Percentiles rank a stretch among this genome's conserved stretches.
Conservation (phyloP, 2,113 vertebrate genomes). For the Geococcyx californianus region DNA sequence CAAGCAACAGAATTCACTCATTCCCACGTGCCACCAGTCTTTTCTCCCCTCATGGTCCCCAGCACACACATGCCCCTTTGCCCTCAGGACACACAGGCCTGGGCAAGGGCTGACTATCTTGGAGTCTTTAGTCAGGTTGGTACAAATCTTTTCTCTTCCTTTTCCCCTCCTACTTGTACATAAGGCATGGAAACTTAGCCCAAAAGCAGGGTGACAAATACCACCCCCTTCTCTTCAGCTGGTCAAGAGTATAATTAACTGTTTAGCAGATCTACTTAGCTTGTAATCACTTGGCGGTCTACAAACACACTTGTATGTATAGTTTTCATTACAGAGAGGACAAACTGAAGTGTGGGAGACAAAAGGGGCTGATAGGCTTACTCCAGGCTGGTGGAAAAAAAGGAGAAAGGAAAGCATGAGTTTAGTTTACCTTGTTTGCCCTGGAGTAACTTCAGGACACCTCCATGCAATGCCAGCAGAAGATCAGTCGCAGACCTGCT, state of each 20-base stretch:
- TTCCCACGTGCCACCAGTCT: not conserved
- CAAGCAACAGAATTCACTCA: constrained; percentile 30
- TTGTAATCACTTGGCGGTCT: not conserved
- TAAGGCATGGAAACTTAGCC: not conserved
- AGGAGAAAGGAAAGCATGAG: not conserved
- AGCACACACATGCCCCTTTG: not conserved
- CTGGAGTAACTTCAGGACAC: not conserved
- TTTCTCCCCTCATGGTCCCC: not conserved
- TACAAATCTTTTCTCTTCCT: not conserved
- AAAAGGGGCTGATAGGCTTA: not conserved
- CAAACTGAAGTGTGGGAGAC: not conserved
- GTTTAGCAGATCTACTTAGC: not conserved
- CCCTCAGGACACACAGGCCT: not conserved
- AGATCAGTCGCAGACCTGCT: not conserved
- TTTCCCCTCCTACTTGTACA: not conserved
- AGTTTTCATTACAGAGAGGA: not conserved
- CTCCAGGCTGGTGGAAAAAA: not conserved
- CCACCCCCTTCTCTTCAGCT: not conserved
- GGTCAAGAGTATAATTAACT: not conserved
- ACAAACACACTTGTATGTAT: not conserved
- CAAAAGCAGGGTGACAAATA: not conserved
- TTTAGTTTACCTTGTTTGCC: not conserved
- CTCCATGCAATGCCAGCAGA: not conserved
- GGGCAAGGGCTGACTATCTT: not conserved
- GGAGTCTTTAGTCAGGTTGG: not conserved